Percentiles rank a stretch among this genome's conserved stretches.
phyloP scores from a whole-genome alignment of 2,797 vertebrate genomes.

The Graptemys geographica region DNA sequence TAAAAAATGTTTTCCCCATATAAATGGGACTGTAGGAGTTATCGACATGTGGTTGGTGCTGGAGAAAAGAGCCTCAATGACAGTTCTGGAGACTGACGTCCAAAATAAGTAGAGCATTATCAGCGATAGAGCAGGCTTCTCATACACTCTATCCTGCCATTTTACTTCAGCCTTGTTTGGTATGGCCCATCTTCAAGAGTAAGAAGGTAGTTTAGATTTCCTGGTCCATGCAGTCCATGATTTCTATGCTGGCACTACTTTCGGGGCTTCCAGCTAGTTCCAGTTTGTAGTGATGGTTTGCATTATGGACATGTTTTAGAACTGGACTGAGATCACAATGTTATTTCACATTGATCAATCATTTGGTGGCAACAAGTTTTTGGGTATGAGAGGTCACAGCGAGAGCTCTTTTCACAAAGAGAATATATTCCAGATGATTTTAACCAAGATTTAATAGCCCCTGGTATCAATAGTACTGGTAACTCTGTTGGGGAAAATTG shows the following conservation, averaged over 20 bases:
- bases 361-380: too few species aligned
- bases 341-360: fast-evolving
- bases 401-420: neutral
- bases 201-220: neutral
- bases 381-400: neutral
- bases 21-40: too few species aligned
- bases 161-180: neutral
- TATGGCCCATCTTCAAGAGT: neutral
- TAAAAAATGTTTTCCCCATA: too few species aligned
- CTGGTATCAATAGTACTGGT: neutral
- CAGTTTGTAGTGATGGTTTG: neutral
- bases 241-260: neutral
- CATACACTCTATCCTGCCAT: fast-evolving
- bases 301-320: too few species aligned
- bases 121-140: fast-evolving
- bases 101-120: neutral
- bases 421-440: neutral
- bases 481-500: neutral
- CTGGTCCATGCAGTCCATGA: too few species aligned
- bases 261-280: neutral
- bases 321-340: fast-evolving
- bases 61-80: fast-evolving
- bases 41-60: neutral
- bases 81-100: neutral
- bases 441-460: neutral